Conservation (phyloP, 1,140 invertebrate genomes). For the Drosophila azteca region DNA sequence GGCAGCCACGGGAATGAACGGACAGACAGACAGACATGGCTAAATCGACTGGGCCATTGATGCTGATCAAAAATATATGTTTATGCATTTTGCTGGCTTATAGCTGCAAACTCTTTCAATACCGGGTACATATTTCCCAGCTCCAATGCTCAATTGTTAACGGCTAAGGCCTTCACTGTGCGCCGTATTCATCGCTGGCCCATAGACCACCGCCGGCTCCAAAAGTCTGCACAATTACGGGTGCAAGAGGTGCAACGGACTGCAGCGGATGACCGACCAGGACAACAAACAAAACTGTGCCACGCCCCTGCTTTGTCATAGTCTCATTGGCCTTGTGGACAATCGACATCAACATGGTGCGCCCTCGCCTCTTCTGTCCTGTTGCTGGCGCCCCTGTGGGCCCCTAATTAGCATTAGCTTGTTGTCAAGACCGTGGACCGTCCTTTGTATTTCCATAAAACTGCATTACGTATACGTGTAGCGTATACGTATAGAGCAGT, state of each 20-base stretch:
- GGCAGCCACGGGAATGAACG: too few species aligned
- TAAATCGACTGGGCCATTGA: too few species aligned
- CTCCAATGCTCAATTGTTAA: too few species aligned
- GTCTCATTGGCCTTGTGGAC: slow-evolving; percentile 16
- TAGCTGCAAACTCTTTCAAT: too few species aligned
- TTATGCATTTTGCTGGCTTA: too few species aligned
- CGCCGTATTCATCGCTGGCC: slow-evolving; percentile 11
- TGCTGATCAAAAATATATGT: too few species aligned
- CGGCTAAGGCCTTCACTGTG: background rate
- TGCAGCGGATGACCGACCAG: slow-evolving; percentile 12
- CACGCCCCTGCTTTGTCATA: slow-evolving; percentile 8
- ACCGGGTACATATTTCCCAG: too few species aligned
- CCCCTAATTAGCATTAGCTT: slow-evolving; percentile 67
- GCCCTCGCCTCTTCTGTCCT: slow-evolving; percentile 2
- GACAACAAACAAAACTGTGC: slow-evolving; percentile 19
- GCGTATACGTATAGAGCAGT: too few species aligned
- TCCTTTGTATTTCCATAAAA: slow-evolving; percentile 21
- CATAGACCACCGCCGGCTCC: slow-evolving; percentile 24
- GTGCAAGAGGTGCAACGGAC: slow-evolving; percentile 20
- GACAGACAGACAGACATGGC: too few species aligned
- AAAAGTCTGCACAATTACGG: slow-evolving; percentile 32
- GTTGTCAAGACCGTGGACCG: slow-evolving; percentile 40
- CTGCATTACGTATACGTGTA: slow-evolving; percentile 23
- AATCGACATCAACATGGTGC: slow-evolving; percentile 4
- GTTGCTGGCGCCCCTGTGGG: slow-evolving; percentile 18